Conservation (phyloP, 2,113 vertebrate species). For the Scomber colias region DNA sequence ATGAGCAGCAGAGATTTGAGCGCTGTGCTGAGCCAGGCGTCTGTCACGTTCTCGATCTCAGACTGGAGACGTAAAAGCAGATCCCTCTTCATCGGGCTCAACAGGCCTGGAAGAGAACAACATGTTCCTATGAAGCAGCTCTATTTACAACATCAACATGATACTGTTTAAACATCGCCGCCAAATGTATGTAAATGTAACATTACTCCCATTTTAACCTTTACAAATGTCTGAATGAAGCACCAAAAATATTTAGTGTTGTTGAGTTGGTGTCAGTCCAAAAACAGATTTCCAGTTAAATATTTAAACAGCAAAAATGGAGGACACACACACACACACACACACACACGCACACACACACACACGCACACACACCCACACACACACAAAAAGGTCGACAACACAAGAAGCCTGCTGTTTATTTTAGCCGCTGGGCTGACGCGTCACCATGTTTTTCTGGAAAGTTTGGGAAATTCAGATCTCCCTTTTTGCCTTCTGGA, state of each 20-base stretch:
- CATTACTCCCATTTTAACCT: background rate
- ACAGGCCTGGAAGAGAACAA: slow-evolving; percentile 85
- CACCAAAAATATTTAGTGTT: background rate
- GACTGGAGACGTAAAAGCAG: slow-evolving; percentile 90
- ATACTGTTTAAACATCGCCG: background rate
- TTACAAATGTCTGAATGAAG: background rate
- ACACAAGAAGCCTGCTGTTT: background rate
- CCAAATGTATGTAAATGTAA: background rate
- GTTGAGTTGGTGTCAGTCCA: too few species aligned
- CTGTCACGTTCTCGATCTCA: slow-evolving; percentile 95
- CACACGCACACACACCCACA: too few species aligned
- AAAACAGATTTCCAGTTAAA: too few species aligned
- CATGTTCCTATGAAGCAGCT: background rate
- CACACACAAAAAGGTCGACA: too few species aligned
- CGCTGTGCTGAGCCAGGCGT: slow-evolving; percentile 96
- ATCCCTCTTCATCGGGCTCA: slow-evolving; percentile 94
- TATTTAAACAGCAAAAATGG: too few species aligned
- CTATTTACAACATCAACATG: background rate
- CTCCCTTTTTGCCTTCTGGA: background rate
- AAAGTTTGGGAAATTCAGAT: background rate
- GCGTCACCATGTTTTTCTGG: background rate
- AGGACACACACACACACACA: too few species aligned
- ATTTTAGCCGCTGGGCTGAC: background rate
- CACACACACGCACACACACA: too few species aligned
- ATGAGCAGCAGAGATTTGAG: slow-evolving; percentile 96